These are phyloP conservation scores for Theristicus caerulescens DNA, from an alignment of 2,113 vertebrate species.

Conservation along the genomic window DNA sequence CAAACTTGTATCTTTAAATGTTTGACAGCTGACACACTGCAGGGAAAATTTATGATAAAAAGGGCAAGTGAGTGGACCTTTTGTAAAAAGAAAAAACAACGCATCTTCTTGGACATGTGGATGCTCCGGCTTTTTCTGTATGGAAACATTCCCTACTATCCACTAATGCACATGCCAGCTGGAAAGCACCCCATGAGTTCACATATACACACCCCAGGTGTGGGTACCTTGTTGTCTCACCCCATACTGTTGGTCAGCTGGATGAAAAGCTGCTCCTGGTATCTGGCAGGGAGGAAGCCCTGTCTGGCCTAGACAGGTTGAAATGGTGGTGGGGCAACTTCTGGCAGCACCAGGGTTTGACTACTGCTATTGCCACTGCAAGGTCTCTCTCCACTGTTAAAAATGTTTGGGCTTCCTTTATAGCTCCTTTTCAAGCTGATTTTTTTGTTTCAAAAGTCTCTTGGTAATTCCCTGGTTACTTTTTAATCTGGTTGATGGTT, in stretches of 20 bases:
- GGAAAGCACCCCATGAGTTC: not conserved
- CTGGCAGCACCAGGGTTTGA: not conserved
- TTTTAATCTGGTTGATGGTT: not conserved
- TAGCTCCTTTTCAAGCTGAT: not conserved
- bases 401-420: not conserved
- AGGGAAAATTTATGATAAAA: not conserved
- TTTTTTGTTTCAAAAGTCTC: not conserved
- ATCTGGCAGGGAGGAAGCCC: not conserved
- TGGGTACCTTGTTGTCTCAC: not conserved
- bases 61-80: not conserved
- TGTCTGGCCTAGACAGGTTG: not conserved
- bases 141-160: fast-evolving
- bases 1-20: not conserved
- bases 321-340: not conserved
- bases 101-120: not conserved
- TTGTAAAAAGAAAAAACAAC: not conserved
- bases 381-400: not conserved
- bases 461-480: not conserved
- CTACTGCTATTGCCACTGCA: not conserved
- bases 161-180: not conserved
- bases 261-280: not conserved
- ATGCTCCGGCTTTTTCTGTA: not conserved
- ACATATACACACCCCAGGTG: fast-evolving
- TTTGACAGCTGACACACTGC: not conserved
- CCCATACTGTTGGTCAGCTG: fast-evolving